phyloP scores from a whole-genome alignment of 2,888 invertebrate genomes.

The Temnothorax ravouxi region DNA sequence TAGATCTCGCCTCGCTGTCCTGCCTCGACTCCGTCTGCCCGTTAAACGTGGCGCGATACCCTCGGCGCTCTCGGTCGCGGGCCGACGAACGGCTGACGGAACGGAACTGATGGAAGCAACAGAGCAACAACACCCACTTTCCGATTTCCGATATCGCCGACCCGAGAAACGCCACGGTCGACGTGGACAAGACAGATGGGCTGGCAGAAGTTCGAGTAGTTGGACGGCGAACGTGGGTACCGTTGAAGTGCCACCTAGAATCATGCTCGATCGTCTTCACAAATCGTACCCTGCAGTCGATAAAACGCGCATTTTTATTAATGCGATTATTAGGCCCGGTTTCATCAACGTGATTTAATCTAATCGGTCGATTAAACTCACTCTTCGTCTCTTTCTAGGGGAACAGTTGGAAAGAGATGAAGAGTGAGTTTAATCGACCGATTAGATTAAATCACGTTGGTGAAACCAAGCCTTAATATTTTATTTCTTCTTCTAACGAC shows the following conservation, averaged over 20 bases:
- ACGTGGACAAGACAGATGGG: not conserved
- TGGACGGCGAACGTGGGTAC: not conserved
- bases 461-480: too few species aligned
- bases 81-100: constrained; percentile 70
- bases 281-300: not conserved
- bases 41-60: constrained; percentile 47
- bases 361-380: too few species aligned
- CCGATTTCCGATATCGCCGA: constrained; percentile 75
- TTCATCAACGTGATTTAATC: too few species aligned
- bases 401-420: too few species aligned
- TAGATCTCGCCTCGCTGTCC: constrained; percentile 51
- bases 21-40: not conserved
- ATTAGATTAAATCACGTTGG: too few species aligned
- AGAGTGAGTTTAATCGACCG: too few species aligned
- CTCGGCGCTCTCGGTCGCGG: constrained; percentile 61
- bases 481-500: too few species aligned
- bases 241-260: not conserved
- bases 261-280: not conserved
- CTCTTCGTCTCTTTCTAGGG: too few species aligned
- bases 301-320: too few species aligned
- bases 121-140: constrained; percentile 81
- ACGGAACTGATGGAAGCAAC: constrained; percentile 67
- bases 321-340: too few species aligned
- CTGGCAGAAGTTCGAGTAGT: too few species aligned
- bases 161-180: constrained; percentile 25